Base-by-base conservation (phyloP, 1,140 invertebrate species). In the Formica exsecta region DNA sequence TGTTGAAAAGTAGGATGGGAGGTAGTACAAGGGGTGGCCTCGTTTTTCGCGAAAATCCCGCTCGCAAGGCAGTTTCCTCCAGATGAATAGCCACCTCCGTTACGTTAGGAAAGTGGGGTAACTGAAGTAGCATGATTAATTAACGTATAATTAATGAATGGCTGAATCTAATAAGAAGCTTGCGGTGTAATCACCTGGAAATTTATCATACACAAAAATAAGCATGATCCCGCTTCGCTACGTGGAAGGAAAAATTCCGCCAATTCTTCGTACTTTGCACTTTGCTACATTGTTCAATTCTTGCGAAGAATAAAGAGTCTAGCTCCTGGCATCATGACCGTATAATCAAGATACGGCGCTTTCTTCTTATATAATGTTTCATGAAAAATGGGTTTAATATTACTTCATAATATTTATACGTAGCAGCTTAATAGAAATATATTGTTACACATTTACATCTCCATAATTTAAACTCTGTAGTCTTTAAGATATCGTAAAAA, bases 111-210 rank as follows among this genome's bases (percentile, higher is more conserved):
- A 90, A 85, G 79, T 66, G 57, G 84, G 89, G 83, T 87, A 90
- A 91, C 89, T 88, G 87, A 91, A 90, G 89, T 90, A 70, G 90
- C 87, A 90, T 91, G 90, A 91, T 91, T 91, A 91, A 91, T 91
- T 91, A 91, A 91, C 89, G 89, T 86, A 87, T 91, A 91, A 91
- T 91, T 91, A 91, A 91, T 91, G 90, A 91, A 87, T 91, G 89
- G 86, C 75, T 80, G 80, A 91, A 91, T 90, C 87, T 90, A 91
- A 91, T 91, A 91, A 90, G 90, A 91, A 90, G 89, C 89, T 89
- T 91, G 90, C 90, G 90, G 90, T 91, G 90, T 91, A 91, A 91
- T 91, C 90, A 91, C 75, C 86, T 87, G 87, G 87, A 91, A 90
- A 91, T 91, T 91, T 91, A 91, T 91, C 90, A 91, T 91, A 87